Base-by-base conservation (phyloP, 2,113 vertebrate species). In the Carollia perspicillata region DNA sequence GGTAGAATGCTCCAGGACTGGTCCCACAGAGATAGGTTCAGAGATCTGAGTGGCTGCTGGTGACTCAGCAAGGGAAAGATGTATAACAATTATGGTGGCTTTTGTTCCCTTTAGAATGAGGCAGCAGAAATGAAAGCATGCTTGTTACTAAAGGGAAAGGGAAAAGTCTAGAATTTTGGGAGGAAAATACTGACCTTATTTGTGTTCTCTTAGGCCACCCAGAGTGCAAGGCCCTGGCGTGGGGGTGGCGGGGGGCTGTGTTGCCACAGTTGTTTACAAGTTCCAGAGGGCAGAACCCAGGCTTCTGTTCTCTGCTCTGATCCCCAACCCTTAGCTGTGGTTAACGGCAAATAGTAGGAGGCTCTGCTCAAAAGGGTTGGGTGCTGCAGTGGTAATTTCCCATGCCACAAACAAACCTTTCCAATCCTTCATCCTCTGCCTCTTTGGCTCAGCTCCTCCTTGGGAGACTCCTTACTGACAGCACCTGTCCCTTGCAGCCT, bases 151-250 rank as follows among this genome's bases (percentile, higher is more conserved):
- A 68, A 8, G 47, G 40, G 30, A 69, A 85, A 88, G n/a, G 51
- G 28, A 65, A 53, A 77, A 84, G 65, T 89, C 93, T 78, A 92
- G 79, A 79, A 51, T 69, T 88, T 92, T 89, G 37, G 40, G 81
- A 92, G 28, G 65, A n/a, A 95, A 94, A 71, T 47, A 22, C 28
- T 87, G 47, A 47, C 51, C 40, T 83, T 77, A n/a, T 55, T 63
- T 65, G 10, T 69, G 37, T 78, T 86, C 44, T 14, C 44, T 89
- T 30, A 80, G 77, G 75, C 37, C 16, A 79, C 51, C 66, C 8
- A 85, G 83, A 47, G 60, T 28, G 9, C 12, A 66, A 96, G 49
- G 47, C 33, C 51, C 28, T 93, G 14, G 22, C n/a, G n/a, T n/a
- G n/a, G n/a, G n/a, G n/a, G n/a, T n/a, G n/a, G 9, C 58, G 18